phyloP scores from a whole-genome alignment of 2,888 invertebrate species.

The Zaprionus bogoriensis region DNA sequence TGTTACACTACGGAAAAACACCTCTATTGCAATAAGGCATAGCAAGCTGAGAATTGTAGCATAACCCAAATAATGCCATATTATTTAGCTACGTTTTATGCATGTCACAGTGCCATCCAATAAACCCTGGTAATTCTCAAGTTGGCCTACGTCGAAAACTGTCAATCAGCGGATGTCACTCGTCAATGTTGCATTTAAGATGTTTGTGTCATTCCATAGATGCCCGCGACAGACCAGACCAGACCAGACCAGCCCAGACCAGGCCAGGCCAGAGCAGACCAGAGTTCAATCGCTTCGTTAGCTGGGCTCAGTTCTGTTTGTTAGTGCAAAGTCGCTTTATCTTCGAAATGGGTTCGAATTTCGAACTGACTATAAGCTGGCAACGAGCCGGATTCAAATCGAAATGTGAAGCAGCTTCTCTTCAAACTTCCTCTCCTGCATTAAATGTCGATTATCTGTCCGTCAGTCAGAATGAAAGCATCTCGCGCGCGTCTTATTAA shows the following conservation, averaged over 20 bases:
- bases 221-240: slow-evolving; percentile 16
- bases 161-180: slow-evolving; percentile 61
- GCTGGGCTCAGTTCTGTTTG: slow-evolving; percentile 15
- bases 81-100: slow-evolving; percentile 5
- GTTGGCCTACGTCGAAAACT: slow-evolving; percentile 40
- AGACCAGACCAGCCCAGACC: slow-evolving; percentile 1
- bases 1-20: neutral
- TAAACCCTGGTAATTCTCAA: slow-evolving; percentile 28
- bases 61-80: neutral
- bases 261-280: neutral
- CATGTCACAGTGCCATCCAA: slow-evolving; percentile 23
- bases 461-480: neutral
- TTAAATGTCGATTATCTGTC: neutral
- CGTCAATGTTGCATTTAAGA: slow-evolving; percentile 59
- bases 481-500: neutral
- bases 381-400: slow-evolving; percentile 24
- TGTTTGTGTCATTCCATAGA: slow-evolving; percentile 47
- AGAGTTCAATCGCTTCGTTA: slow-evolving; percentile 39
- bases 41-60: neutral
- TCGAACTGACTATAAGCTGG: neutral
- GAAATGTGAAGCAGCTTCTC: slow-evolving; percentile 11
- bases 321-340: slow-evolving; percentile 8
- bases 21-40: neutral
- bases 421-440: neutral
- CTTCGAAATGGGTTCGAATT: slow-evolving; percentile 9